Evolutionary conservation across 2,797 vertebrate species (phyloP).

Genomic region (Molossus molossus): DNA sequence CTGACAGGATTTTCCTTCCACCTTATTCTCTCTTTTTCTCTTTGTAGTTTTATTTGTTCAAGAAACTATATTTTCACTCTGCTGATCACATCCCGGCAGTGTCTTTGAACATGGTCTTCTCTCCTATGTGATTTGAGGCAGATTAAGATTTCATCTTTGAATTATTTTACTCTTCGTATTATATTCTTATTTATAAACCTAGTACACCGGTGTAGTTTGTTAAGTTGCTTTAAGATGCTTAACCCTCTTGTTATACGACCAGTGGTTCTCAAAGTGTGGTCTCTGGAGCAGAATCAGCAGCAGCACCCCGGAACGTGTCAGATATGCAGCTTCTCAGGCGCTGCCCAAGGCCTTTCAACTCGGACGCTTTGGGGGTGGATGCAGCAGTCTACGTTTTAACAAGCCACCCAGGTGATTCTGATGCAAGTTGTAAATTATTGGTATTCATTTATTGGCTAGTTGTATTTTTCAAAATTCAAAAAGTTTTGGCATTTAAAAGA

Average conservation of each 20-base stretch:
- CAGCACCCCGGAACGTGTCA: background rate
- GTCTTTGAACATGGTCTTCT: conserved; percentile 1
- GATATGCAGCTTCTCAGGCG: background rate
- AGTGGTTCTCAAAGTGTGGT: background rate
- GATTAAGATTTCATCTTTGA: background rate
- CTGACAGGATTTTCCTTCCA: background rate
- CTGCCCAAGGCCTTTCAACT: background rate
- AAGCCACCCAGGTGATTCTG: background rate
- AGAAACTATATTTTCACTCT: background rate
- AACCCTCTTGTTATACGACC: background rate
- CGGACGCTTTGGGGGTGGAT: background rate
- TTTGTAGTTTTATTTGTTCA: background rate
- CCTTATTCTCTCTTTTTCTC: background rate
- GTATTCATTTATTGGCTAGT: background rate
- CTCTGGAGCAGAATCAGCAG: background rate
- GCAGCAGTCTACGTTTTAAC: background rate
- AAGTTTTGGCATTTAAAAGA: background rate
- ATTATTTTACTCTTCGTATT: background rate
- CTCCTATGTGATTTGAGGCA: background rate
- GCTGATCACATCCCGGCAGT: background rate
- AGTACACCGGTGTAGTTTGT: background rate
- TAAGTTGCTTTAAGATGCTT: conserved; percentile 22
- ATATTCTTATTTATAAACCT: conserved; percentile 18
- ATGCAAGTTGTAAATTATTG: background rate
- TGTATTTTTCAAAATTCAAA: conserved; percentile 52